These are phyloP conservation scores for Spisula solida DNA, from an alignment of 2,888 invertebrate genomes.

Conservation along the genomic window DNA sequence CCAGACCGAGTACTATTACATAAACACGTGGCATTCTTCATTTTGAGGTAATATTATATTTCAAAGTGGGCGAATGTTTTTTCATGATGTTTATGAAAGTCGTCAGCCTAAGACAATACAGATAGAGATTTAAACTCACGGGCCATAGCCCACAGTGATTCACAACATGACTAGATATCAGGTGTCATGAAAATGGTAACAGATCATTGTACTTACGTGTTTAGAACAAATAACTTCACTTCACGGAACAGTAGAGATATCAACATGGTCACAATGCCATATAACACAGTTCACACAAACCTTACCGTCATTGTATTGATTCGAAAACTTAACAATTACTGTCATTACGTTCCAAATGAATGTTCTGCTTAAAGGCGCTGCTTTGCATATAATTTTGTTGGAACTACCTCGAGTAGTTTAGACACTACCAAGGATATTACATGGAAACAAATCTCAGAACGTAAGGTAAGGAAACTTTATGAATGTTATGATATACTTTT, in stretches of 20 bases:
- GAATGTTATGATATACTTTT: too few species aligned
- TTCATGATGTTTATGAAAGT: background rate
- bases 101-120: background rate
- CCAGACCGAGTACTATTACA: background rate
- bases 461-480: background rate
- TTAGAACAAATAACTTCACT: background rate
- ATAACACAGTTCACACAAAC: background rate
- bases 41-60: background rate
- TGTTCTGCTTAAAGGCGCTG: too few species aligned
- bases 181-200: background rate
- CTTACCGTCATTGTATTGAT: too few species aligned
- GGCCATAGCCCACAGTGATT: background rate
- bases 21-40: too few species aligned
- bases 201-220: background rate
- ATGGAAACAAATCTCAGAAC: background rate
- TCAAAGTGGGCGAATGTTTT: background rate
- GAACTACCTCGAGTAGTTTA: background rate
- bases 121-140: background rate
- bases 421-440: background rate
- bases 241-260: background rate
- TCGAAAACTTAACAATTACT: too few species aligned
- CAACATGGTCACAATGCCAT: background rate
- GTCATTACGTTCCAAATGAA: too few species aligned
- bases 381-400: background rate
- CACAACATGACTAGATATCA: background rate